Evolutionary conservation across 2,797 vertebrate species (phyloP), one percentile per base, ranked within the genome.

Genomic region (Ispidina lecontei): DNA sequence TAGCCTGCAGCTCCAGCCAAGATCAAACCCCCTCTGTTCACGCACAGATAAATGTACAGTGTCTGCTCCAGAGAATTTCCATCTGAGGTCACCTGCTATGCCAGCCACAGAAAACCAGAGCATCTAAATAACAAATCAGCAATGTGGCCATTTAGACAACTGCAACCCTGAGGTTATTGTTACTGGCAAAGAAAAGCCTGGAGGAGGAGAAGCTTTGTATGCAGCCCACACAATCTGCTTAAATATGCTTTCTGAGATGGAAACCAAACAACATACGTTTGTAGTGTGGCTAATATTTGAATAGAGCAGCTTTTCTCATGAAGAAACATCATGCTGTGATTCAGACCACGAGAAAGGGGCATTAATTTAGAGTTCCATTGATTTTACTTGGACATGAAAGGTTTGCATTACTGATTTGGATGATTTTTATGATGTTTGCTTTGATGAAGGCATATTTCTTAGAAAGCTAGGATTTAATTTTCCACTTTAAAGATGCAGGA

Each of bases 1-100:
- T n/a, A 94, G 88, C 95, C 90, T 77, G 44, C 80, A 95, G 94
- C 80, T 91, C 71, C 83, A 91, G 90, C 86, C 93, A 91, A 93
- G 80, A 94, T 90, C 93, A 93, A 95, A 94, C 37, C 80, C 74
- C 71, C 60, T 55, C 86, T 91, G 77, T 69, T 91, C 91, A 39
- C 54, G 74, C 56, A 78, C 83, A 82, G 81, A 91, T 20, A 94
- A 92, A 86, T 92, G 64, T 62, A 89, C 51, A 62, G 94, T 69
- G 83, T 68, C 71, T 74, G 87, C 77, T 91, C 51, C 80, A 90
- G 80, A 87, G 90, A 86, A 94, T 92, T 91, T 74, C 79, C 90
- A 88, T 89, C 87, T 54, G 83, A 95, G 91, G 85, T 94, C 77
- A 91, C 87, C 89, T 90, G 80, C 85, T 95, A 92, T 86, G 52